These are phyloP conservation scores for Ptychochromis oligacanthus DNA, from an alignment of 2,113 vertebrate species.

Conservation along the genomic window DNA sequence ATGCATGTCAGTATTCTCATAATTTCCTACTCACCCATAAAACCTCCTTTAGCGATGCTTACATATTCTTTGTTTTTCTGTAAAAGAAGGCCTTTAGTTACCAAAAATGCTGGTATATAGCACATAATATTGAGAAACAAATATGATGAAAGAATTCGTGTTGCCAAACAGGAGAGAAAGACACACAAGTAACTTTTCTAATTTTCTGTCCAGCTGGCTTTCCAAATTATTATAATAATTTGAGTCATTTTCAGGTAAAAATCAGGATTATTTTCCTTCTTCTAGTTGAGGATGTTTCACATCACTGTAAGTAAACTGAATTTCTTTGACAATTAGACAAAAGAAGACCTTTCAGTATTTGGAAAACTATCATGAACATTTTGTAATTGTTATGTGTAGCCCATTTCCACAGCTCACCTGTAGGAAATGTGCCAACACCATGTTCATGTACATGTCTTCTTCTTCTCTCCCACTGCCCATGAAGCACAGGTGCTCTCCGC, in stretches of 20 bases:
- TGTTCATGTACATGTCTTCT: conserved; percentile 99
- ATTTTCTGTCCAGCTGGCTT: neutral
- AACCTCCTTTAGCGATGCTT: conserved; percentile 97
- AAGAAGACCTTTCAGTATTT: too few relatives aligned
- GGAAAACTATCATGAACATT: neutral
- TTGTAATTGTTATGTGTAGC: neutral
- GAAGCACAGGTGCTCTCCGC: conserved; percentile 97
- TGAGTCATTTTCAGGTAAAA: too few relatives aligned
- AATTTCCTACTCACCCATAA: conserved; percentile 89
- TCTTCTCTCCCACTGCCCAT: conserved; percentile 99
- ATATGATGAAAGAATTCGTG: neutral
- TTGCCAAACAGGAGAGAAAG: neutral
- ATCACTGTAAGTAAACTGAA: neutral
- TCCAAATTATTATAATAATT: neutral
- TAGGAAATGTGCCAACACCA: conserved; percentile 97
- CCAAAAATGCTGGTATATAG: neutral
- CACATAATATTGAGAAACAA: neutral
- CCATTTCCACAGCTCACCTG: conserved; percentile 82
- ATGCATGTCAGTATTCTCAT: neutral
- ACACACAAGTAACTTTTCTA: neutral
- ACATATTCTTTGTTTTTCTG: conserved; percentile 99
- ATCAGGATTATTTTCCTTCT: accelerated
- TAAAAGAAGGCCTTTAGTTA: conserved; percentile 50
- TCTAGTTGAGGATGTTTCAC: neutral
- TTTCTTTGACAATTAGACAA: too few relatives aligned